Conservation (phyloP, 1,140 invertebrate genomes). For the Drosophila ironensis region DNA sequence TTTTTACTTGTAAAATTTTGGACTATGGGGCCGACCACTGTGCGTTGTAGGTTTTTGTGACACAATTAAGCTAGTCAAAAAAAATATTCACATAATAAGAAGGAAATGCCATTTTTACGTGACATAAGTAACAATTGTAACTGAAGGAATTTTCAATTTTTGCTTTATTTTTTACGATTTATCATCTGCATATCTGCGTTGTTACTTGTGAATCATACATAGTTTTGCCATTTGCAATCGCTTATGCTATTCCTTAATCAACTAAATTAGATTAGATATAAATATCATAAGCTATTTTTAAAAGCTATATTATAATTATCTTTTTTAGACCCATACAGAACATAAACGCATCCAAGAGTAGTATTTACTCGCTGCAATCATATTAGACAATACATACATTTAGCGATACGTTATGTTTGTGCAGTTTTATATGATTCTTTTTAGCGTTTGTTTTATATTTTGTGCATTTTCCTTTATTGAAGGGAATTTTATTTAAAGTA, state of each 20-base stretch:
- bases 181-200: constrained; percentile 17
- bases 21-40: too few species aligned
- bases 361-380: too few species aligned
- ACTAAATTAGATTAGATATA: constrained; percentile 41
- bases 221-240: constrained; percentile 9
- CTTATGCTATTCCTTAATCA: constrained; percentile 42
- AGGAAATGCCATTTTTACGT: too few species aligned
- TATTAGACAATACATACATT: background rate
- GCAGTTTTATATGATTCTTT: background rate
- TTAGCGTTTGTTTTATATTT: background rate
- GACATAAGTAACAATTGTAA: too few species aligned
- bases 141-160: too few species aligned
- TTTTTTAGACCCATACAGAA: constrained; percentile 1
- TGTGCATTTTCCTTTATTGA: background rate
- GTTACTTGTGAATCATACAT: constrained; percentile 21
- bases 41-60: too few species aligned
- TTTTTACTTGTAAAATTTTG: too few species aligned
- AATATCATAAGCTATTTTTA: constrained; percentile 47
- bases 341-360: constrained; percentile 4
- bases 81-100: too few species aligned
- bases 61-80: too few species aligned
- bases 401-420: background rate
- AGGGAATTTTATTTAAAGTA: background rate
- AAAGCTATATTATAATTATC: constrained; percentile 42
- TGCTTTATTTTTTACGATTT: constrained; percentile 50